phyloP scores from a whole-genome alignment of 1,140 invertebrate species.

The Lepidurus couesii region DNA sequence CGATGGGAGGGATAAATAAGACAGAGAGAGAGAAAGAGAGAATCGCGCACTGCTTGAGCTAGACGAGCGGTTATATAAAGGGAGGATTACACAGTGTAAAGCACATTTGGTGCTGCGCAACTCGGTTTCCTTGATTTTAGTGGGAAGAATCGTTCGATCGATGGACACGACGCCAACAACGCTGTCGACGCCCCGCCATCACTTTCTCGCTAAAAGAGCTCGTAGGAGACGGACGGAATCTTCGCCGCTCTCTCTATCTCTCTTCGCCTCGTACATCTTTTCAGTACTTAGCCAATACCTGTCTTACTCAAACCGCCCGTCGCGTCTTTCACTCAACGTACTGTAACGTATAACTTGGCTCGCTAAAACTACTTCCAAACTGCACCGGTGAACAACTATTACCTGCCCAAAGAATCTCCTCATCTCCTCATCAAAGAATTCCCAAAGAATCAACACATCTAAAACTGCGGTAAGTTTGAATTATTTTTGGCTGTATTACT shows the following conservation, averaged over 20 bases:
- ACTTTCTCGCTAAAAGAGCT: slow-evolving; percentile 19
- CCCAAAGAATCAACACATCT: too few relatives aligned
- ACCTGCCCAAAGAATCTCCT: too few relatives aligned
- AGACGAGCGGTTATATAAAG: neutral
- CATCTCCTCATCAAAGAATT: too few relatives aligned
- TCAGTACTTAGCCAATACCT: too few relatives aligned
- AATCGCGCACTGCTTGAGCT: slow-evolving; percentile 20
- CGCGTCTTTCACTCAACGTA: too few relatives aligned
- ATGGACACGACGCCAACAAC: slow-evolving; percentile 11
- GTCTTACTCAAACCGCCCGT: too few relatives aligned
- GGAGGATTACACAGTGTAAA: slow-evolving; percentile 11
- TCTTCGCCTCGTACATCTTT: neutral
- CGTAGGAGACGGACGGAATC: slow-evolving; percentile 4
- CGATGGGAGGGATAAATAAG: neutral
- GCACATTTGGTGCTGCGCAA: slow-evolving; percentile 17
- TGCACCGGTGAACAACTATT: too few relatives aligned
- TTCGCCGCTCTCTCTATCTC: neutral
- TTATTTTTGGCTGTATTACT: too few relatives aligned
- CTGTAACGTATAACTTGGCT: too few relatives aligned
- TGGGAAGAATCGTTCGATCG: neutral
- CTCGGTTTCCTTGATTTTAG: slow-evolving; percentile 8
- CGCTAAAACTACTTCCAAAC: too few relatives aligned
- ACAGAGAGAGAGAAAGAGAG: neutral
- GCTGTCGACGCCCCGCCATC: neutral
- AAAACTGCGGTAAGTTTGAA: too few relatives aligned